These are phyloP conservation scores for Delia radicum DNA, from an alignment of 1,140 invertebrate genomes.

Conservation along the genomic window DNA sequence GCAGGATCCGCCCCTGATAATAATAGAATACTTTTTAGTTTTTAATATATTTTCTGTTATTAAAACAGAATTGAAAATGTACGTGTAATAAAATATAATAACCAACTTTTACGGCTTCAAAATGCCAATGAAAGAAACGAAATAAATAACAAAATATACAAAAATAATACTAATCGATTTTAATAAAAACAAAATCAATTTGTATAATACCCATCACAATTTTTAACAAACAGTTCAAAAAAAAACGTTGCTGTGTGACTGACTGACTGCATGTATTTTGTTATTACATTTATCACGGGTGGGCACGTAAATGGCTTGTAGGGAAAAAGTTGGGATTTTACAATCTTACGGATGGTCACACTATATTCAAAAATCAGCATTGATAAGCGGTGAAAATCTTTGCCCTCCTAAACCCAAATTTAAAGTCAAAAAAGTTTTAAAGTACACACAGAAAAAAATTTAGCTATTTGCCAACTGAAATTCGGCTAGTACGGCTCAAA, in stretches of 20 bases:
- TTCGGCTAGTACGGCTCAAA: too few species aligned
- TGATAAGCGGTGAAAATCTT: too few species aligned
- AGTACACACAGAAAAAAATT: too few species aligned
- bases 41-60: constrained; percentile 8
- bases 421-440: too few species aligned
- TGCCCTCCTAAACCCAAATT: too few species aligned
- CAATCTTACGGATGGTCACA: too few species aligned
- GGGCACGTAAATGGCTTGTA: too few species aligned
- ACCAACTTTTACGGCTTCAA: not conserved
- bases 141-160: not conserved
- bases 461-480: too few species aligned
- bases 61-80: not conserved
- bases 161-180: constrained; percentile 15
- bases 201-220: not conserved
- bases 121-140: constrained; percentile 8
- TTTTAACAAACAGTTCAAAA: not conserved
- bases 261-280: too few species aligned
- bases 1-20: too few species aligned
- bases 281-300: not conserved
- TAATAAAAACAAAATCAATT: constrained; percentile 16
- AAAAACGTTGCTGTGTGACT: not conserved
- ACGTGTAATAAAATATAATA: not conserved
- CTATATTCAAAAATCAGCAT: too few species aligned
- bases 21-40: not conserved
- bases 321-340: too few species aligned